Percentiles rank a stretch among this genome's conserved stretches.
These are phyloP conservation scores for Gopherus evgoodei DNA, from an alignment of 2,113 vertebrate genomes.

Conservation along the genomic window DNA sequence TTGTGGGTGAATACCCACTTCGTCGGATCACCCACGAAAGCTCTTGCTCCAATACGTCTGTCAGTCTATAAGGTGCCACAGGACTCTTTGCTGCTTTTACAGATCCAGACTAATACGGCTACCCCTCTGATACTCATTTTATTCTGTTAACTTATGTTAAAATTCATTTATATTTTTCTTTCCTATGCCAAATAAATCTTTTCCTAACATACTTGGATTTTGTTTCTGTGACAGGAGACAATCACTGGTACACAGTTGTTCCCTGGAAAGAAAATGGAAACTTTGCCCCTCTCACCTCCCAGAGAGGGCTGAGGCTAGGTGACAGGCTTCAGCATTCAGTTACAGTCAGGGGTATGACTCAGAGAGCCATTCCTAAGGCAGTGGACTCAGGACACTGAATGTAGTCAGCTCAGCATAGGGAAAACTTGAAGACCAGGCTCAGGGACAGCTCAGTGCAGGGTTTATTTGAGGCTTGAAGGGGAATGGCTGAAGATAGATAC, in stretches of 20 bases:
- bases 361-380: background rate
- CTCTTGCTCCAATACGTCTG: too few species aligned
- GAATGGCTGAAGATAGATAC: background rate
- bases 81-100: too few species aligned
- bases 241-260: background rate
- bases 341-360: background rate
- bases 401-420: background rate
- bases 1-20: too few species aligned
- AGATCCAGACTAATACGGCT: too few species aligned
- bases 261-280: background rate
- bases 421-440: background rate
- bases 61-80: too few species aligned
- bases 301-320: background rate
- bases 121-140: background rate
- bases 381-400: background rate
- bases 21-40: too few species aligned
- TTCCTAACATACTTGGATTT: background rate
- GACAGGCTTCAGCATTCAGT: rapidly evolving
- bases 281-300: background rate
- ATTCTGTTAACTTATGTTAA: background rate
- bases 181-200: background rate
- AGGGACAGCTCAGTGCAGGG: rapidly evolving
- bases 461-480: background rate
- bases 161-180: background rate
- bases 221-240: background rate